Base-by-base conservation (phyloP, 2,113 vertebrate genomes). In the Sciurus niger region DNA sequence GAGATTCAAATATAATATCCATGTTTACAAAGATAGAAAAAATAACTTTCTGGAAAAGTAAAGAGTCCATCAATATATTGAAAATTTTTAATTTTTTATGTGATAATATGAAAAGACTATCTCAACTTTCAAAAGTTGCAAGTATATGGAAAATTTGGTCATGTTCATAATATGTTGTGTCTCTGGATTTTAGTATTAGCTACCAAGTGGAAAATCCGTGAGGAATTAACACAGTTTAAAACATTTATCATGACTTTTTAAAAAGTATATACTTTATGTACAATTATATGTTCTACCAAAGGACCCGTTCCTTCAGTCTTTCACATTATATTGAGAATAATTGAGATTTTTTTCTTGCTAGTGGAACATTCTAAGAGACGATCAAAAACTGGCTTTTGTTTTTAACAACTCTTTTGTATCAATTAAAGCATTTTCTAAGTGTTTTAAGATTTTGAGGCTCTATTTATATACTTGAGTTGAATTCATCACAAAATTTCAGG, bases 401-500 rank as follows among this genome's bases (percentile, higher is more conserved):
- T 63, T 28, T 48, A 48, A 67, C 18, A 78, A 25, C 63, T n/a
- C 4, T 58, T 96, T 92, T 84, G 58, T 87, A 88, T 92, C 34
- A 60, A n/a, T 78, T 79, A n/a, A 76, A 89, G 43, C 14, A 74
- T 95, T 94, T 91, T 55, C 72, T 65, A 85, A 97, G 40, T 72
- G 6, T 78, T 90, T 58, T 58, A 51, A 82, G 65, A 94, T 74
- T 84, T 92, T 92, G 78, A 89, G 32, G 12, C 46, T 53, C 25
- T 76, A 37, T 88, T 82, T 83, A 65, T 87, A 65, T 74, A n/a
- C 34, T 58, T 93, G 53, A 77, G n/a, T 51, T 96, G 78, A 96
- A 89, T 95, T 96, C 51, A 90, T 89, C 80, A 67, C 40, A 84
- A 82, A 94, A 83, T 96, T 87, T 48, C 88, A 76, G 76, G 84